Base-by-base conservation (phyloP, 2,797 vertebrate genomes). In the Chaetodon trifasciatus region DNA sequence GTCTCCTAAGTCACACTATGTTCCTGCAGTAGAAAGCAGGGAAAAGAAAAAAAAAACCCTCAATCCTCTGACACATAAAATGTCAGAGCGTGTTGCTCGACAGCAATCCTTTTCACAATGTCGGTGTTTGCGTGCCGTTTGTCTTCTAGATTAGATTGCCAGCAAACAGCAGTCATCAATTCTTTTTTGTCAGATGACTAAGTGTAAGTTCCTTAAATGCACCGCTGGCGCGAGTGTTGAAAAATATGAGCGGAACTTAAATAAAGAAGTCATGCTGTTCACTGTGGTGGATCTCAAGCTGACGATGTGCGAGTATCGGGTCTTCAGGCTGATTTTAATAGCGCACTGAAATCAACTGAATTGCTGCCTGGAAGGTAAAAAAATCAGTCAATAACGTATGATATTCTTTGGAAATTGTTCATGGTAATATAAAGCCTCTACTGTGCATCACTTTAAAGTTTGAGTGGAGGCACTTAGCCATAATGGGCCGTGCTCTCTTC, bases 381-480 rank as follows among this genome's bases (percentile, higher is more conserved):
- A 85, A 70, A 66, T 69, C 71, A 78, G 62, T 73, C 47, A 81
- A 58, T 39, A 72, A 82, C 70, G 49, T 60, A 21, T 67, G 44
- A 23, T 74, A 50, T 85, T 88, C 73, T 83, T 74, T 75, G 32
- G 71, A 87, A 90, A 87, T 76, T 76, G 81, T 72, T 88, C 55
- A 62, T 21, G 3, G 67, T 78, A 83, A 79, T 72, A 50, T 70
- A 81, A 89, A 74, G 52, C 35, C 23, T 79, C 79, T 53, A 83
- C 53, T 63, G 74, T 88, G 86, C 78, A 76, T 86, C 77, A 72
- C 78, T 88, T 71, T 71, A 87, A 87, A 84, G 79, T 89, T 91
- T 92, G 86, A 93, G 76, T 85, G 57, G 76, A 92, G 74, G 74
- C 81, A 87, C 74, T 91, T 94, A 88, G 56, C 70, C 63, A 52